Percentiles rank a stretch among this genome's conserved stretches.
Evolutionary conservation across 2,797 vertebrate species (phyloP).

Genomic region (Peromyscus aztecus): DNA sequence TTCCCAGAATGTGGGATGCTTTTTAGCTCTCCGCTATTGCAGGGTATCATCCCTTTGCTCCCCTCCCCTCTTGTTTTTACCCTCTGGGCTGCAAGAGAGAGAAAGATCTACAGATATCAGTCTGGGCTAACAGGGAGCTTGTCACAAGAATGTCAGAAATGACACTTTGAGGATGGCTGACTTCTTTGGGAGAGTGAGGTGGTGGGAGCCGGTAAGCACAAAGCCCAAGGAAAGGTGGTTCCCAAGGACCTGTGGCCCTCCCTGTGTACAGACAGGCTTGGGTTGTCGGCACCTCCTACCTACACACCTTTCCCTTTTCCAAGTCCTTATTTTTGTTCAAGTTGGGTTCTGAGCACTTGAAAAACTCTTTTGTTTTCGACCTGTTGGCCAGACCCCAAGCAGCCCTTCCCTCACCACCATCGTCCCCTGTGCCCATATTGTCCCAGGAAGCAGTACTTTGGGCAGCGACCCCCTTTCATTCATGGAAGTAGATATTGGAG

Average conservation of each 20-base stretch:
- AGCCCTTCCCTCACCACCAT: not conserved
- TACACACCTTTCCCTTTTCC: constrained; percentile 40
- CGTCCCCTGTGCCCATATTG: not conserved
- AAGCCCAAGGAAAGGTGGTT: constrained; percentile 39
- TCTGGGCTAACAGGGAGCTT: constrained; percentile 4
- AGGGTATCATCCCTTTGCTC: constrained; percentile 37
- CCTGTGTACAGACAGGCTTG: constrained; percentile 3
- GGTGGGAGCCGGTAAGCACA: not conserved
- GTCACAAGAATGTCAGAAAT: constrained; percentile 59
- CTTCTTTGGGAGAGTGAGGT: not conserved
- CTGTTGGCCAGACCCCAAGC: constrained; percentile 29
- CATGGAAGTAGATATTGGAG: not conserved
- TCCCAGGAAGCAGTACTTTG: not conserved
- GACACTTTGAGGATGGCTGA: not conserved
- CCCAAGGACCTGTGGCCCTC: not conserved
- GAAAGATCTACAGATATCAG: constrained; percentile 14
- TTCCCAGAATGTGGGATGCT: not conserved
- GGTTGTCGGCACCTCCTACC: not conserved
- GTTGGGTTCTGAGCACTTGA: constrained; percentile 31
- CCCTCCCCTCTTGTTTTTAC: constrained; percentile 7
- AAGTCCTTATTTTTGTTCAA: constrained; percentile 70
- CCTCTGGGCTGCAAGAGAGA: constrained; percentile 27
- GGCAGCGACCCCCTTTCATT: constrained; percentile 24
- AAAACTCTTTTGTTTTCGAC: constrained; percentile 45
- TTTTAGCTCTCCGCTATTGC: constrained; percentile 56